phyloP scores from a whole-genome alignment of 1,140 invertebrate species.

The Belonocnema kinseyi region DNA sequence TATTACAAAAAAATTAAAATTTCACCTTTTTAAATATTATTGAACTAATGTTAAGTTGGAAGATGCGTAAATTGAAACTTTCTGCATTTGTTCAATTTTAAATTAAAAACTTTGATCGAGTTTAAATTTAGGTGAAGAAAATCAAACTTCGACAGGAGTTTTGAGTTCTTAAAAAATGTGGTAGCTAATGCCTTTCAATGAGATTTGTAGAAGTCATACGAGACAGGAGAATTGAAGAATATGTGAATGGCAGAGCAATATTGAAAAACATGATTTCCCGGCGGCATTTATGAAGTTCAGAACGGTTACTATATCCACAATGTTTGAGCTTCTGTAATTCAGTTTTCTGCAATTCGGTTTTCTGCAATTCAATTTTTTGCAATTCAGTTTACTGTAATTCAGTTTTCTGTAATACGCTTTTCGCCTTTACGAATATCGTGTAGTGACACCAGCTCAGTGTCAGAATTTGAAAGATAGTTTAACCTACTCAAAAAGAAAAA shows the following conservation, averaged over 20 bases:
- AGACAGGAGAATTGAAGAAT: not conserved
- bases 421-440: constrained; percentile 9
- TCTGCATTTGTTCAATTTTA: too few relatives aligned
- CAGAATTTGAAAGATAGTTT: not conserved
- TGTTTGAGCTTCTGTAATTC: constrained; percentile 14
- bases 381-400: not conserved
- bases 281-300: constrained; percentile 3
- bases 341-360: too few relatives aligned
- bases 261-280: constrained; percentile 24
- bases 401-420: constrained; percentile 9
- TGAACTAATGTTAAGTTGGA: too few relatives aligned
- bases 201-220: not conserved
- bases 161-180: too few relatives aligned
- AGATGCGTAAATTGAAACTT: too few relatives aligned
- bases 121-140: too few relatives aligned
- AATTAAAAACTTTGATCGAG: too few relatives aligned
- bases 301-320: constrained; percentile 4
- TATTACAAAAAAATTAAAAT: too few relatives aligned
- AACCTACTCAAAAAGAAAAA: not conserved
- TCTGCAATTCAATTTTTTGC: too few relatives aligned
- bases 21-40: too few relatives aligned
- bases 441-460: not conserved
- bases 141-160: too few relatives aligned
- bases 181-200: too few relatives aligned
- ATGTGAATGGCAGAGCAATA: not conserved